Evolutionary conservation across 2,888 invertebrate genomes (phyloP), one percentile per base, ranked within the genome.

Genomic region (Dasypogon diadema): DNA sequence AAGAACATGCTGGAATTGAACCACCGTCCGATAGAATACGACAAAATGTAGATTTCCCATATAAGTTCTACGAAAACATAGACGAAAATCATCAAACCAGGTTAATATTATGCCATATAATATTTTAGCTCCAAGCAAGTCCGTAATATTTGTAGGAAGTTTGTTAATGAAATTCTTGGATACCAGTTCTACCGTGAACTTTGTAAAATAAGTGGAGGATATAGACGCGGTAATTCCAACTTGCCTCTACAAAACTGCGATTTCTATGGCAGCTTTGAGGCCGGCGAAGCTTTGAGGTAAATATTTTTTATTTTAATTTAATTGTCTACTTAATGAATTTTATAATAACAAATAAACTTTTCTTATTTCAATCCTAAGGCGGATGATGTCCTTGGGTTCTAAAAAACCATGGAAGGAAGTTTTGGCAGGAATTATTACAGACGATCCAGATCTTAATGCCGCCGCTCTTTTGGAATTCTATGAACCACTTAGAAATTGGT

Each of bases 111-210:
- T n/a, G n/a, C n/a, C n/a, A n/a, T n/a, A n/a, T n/a, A n/a, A n/a
- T n/a, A n/a, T n/a, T n/a, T n/a, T n/a, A n/a, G n/a, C n/a, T n/a
- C n/a, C n/a, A n/a, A n/a, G n/a, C n/a, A n/a, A n/a, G n/a, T n/a
- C n/a, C n/a, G n/a, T 16, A 26, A 26, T 48, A 8, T 77, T 87
- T 87, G 14, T 83, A 90, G 91, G 81, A 92, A 92, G 83, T 91
- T 91, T 83, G 90, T 95, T 22, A 91, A 92, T 54, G 91, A 89
- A 83, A 89, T 96, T 30, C 86, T 95, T 46, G 95, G 95, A 85
- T 82, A 82, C 80, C 81, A 82, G 77, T 80, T 92, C 81, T 92
- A 92, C 82, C 87, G 90, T 79, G 87, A 90, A 0, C 84, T 92
- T 8, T 93, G 93, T 77, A 87, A 87, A 70, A 88, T 88, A 80